Base-by-base conservation (phyloP, 2,888 invertebrate species). In the Xestia xanthographa region DNA sequence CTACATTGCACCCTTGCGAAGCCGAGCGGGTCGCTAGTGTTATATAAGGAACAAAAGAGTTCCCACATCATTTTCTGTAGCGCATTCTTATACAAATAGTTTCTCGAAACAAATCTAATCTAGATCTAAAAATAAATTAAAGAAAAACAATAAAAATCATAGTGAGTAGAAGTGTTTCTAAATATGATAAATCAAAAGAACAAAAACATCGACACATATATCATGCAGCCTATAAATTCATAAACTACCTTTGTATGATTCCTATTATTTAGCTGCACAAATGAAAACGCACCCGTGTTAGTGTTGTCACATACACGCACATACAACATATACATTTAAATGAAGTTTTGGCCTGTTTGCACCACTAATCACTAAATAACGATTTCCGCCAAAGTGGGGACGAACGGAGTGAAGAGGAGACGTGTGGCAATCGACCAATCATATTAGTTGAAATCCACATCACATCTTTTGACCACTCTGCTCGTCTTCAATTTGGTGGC, bases 221-320 rank as follows among this genome's bases (percentile, higher is more conserved):
- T 60, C 91, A 94, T 94, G 94, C 94, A 91, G 84, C 90, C 91
- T 91, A 89, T 89, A 84, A 86, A 87, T 80, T 85, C 90, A 88
- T 79, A 91, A 91, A 91, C 97, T 97, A 97, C 96, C 97, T 97
- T 97, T 87, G 96, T 96, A 95, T 96, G 94, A 93, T 96, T 97
- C 97, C 95, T 96, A 97, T 97, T 97, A 95, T 97, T 97, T 96
- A 97, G 97, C 97, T 97, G 97, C 97, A 95, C 91, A 96, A 96
- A 96, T 94, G 93, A 94, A 94, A 95, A 95, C 88, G 94, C 93
- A 94, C 90, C 91, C 91, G 95, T 96, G 95, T 96, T 96, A 96
- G 94, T 95, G 94, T 92, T 82, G 48, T 85, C 85, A 85, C 84
- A 85, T 73, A 85, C 58, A 84, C 84, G 72, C 77, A 85, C 63